A percentile compares a stretch with the other conserved stretches of the same genome.
Conservation (phyloP, 2,797 vertebrate species). For the Schizothorax lantsangensis region DNA sequence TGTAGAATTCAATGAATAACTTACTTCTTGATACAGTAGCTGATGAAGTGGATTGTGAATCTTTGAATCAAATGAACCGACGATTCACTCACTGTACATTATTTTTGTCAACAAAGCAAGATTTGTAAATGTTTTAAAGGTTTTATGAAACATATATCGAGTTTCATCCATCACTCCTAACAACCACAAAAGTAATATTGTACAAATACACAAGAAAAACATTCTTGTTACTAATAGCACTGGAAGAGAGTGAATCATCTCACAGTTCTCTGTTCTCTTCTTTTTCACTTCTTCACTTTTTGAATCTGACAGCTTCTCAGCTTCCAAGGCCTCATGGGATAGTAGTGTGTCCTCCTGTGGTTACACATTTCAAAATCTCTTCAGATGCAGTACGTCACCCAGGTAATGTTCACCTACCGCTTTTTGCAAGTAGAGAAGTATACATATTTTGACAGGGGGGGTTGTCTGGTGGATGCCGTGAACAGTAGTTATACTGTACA, state of each 20-base stretch:
- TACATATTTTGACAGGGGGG: not conserved
- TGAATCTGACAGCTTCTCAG: not conserved
- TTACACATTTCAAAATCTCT: not conserved
- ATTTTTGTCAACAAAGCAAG: not conserved
- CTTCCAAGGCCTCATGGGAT: conserved; percentile 6
- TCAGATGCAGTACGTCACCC: not conserved
- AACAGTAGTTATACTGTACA: not conserved
- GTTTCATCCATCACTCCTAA: not conserved
- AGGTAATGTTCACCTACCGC: not conserved
- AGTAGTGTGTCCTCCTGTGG: not conserved
- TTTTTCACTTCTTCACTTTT: not conserved
- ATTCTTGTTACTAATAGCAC: not conserved
- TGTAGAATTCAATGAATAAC: not conserved
- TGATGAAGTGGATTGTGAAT: not conserved
- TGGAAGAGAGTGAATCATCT: not conserved
- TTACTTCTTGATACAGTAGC: not conserved
- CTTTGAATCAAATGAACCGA: not conserved
- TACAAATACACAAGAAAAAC: not conserved
- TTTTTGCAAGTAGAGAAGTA: not conserved
- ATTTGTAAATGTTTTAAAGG: not conserved
- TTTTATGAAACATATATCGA: not conserved
- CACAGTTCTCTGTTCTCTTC: not conserved
- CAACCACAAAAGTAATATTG: not conserved
- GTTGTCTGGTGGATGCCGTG: not conserved
- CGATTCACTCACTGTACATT: not conserved